Conservation (phyloP, 2,797 vertebrate species). For the Toxotes lorentzi region DNA sequence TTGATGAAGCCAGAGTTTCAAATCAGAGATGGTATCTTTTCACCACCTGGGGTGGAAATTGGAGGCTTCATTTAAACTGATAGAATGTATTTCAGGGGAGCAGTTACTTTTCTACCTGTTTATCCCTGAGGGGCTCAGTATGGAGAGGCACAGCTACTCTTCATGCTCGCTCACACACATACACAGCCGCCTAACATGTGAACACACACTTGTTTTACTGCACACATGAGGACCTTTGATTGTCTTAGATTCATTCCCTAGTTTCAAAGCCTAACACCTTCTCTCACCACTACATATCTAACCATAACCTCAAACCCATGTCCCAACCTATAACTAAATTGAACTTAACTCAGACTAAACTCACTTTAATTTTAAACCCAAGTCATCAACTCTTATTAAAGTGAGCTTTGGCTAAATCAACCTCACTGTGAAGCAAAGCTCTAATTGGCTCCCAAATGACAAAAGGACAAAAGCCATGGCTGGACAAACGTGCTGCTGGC, state of each 20-base stretch:
- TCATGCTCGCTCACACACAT: slow-evolving; percentile 31
- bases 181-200: slow-evolving; percentile 15
- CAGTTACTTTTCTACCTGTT: slow-evolving; percentile 66
- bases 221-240: slow-evolving; percentile 1
- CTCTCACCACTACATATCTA: background rate
- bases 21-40: slow-evolving; percentile 64
- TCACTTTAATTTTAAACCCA: background rate
- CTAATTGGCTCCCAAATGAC: background rate
- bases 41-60: slow-evolving; percentile 53
- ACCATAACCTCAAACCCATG: background rate
- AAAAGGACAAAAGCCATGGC: background rate
- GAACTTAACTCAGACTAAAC: too few relatives aligned
- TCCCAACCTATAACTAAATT: background rate
- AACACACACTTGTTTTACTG: slow-evolving; percentile 26
- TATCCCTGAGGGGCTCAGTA: slow-evolving; percentile 66
- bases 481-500: background rate
- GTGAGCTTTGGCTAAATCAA: background rate
- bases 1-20: slow-evolving; percentile 42
- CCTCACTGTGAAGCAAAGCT: background rate
- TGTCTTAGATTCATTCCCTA: slow-evolving; percentile 3
- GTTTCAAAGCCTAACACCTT: background rate
- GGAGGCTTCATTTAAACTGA: slow-evolving; percentile 68
- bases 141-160: slow-evolving; percentile 43
- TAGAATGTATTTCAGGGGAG: slow-evolving; percentile 57
- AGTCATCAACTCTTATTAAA: background rate